These are phyloP conservation scores for Limenitis camilla DNA, from an alignment of 2,888 invertebrate species.

Conservation along the genomic window DNA sequence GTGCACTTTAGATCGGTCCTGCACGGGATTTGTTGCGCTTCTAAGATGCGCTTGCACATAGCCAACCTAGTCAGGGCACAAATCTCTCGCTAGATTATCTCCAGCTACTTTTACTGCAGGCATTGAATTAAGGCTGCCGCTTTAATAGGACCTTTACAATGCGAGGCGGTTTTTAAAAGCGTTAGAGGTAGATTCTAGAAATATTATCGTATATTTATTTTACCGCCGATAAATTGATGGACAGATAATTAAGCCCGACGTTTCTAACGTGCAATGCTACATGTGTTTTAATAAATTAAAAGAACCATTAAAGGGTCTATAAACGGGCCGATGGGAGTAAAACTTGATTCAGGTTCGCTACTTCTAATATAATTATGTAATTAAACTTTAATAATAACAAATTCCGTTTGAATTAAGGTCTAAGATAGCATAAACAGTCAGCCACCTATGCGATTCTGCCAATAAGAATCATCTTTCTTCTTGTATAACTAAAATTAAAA, in stretches of 20 bases:
- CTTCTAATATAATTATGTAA: no score
- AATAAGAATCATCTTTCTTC: no score
- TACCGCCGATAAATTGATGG: conserved; percentile 14
- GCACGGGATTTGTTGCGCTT: conserved; percentile 1
- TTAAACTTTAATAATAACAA: no score
- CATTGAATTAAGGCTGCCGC: conserved; percentile 45
- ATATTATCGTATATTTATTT: conserved; percentile 18
- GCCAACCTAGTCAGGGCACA: conserved; percentile 64
- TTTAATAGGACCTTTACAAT: conserved; percentile 49
- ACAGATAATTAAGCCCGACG: not conserved
- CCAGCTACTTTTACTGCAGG: conserved; percentile 58
- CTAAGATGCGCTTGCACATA: conserved; percentile 23
- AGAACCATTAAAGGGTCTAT: not conserved
- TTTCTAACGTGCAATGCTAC: conserved; percentile 7
- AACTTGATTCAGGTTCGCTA: no score
- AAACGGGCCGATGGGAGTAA: no score
- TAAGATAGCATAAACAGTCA: no score
- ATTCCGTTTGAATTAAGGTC: no score
- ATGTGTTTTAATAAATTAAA: not conserved
- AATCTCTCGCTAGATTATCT: conserved; percentile 66
- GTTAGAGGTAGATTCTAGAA: conserved; percentile 8
- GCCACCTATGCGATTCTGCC: no score
- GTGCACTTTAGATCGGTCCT: conserved; percentile 27
- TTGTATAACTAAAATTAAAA: no score
- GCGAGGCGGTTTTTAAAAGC: conserved; percentile 39